These are phyloP conservation scores for Pseudorectes ferrugineus DNA, from an alignment of 2,113 vertebrate genomes.

Conservation along the genomic window DNA sequence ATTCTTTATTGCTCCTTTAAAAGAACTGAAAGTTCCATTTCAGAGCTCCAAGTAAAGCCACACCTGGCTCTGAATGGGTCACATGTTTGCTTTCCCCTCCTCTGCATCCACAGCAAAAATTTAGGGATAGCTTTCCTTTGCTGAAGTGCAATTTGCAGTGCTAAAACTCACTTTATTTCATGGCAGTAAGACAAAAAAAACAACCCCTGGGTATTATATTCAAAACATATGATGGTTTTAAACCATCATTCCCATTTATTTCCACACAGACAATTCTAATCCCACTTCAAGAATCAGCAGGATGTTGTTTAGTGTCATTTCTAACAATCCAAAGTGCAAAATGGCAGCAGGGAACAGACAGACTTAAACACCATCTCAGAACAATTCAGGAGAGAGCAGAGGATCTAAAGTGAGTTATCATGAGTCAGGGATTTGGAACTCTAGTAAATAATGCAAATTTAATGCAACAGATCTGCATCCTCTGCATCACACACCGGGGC, in stretches of 20 bases:
- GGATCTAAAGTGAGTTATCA: background rate
- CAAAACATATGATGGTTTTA: background rate
- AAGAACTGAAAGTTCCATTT: background rate
- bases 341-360: background rate
- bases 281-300: background rate
- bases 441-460: background rate
- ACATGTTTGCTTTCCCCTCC: background rate
- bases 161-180: background rate
- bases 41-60: background rate
- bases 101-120: background rate
- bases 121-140: background rate
- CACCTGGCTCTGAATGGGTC: background rate
- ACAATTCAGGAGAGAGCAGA: background rate
- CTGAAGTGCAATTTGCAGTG: background rate
- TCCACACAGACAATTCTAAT: background rate
- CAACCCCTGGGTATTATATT: background rate
- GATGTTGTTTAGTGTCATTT: background rate
- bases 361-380: background rate
- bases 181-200: background rate
- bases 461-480: background rate
- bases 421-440: background rate
- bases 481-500: rapidly evolving
- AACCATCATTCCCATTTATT: background rate
- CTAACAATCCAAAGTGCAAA: background rate
- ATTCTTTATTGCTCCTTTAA: background rate